Conservation (phyloP, 2,888 invertebrate genomes). For the Phrixothrix hirtus region DNA sequence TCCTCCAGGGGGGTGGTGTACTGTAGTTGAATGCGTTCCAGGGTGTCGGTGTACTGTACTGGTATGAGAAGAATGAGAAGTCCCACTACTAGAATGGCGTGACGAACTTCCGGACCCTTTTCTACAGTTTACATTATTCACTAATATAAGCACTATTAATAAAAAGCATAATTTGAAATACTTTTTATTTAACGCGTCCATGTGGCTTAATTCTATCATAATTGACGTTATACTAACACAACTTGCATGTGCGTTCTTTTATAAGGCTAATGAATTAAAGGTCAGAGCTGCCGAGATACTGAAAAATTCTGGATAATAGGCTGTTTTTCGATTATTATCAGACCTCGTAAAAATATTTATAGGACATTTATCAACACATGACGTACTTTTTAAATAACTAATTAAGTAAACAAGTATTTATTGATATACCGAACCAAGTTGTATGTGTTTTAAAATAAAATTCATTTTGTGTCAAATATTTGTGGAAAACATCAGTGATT, state of each 20-base stretch:
- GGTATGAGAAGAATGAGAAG: too few relatives aligned
- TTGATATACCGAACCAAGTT: too few relatives aligned
- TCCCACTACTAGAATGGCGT: neutral
- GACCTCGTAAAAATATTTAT: too few relatives aligned
- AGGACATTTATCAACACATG: too few relatives aligned
- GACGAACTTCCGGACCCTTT: conserved; percentile 4
- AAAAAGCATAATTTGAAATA: conserved; percentile 2
- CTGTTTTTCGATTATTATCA: neutral
- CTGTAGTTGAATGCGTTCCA: too few relatives aligned
- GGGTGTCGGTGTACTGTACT: too few relatives aligned
- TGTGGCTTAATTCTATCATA: neutral
- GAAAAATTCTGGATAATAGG: conserved; percentile 1
- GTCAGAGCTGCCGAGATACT: conserved; percentile 13
- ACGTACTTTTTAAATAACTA: too few relatives aligned
- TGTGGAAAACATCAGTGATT: too few relatives aligned
- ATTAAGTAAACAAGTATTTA: too few relatives aligned
- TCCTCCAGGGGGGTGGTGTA: too few relatives aligned
- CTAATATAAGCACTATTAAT: neutral
- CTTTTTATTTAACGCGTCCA: neutral
- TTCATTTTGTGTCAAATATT: too few relatives aligned
- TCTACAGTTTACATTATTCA: conserved; percentile 1
- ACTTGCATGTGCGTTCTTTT: conserved; percentile 9
- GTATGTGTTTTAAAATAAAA: too few relatives aligned
- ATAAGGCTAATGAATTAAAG: conserved; percentile 12
- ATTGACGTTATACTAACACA: conserved; percentile 4